Evolutionary conservation across 1,140 invertebrate genomes (phyloP), one percentile per base, ranked within the genome.

Genomic region (Diprion similis): DNA sequence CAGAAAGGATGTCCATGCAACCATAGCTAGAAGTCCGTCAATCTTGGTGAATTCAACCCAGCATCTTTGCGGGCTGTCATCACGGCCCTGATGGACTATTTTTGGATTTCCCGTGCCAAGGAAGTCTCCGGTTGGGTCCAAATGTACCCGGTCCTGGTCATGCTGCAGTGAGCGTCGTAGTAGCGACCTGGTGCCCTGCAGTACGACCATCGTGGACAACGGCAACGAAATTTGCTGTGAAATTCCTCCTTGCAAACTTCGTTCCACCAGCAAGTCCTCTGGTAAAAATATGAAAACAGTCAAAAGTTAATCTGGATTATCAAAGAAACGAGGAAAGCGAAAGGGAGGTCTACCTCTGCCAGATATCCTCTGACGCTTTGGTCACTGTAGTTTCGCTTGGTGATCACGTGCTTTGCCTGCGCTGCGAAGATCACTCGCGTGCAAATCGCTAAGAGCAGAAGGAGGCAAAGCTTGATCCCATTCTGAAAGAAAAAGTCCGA

Each of bases 241-340:
- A 96, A 96, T 84, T 96, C 95, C 85, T 96, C 94, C 84, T 97
- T 97, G 87, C 96, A 97, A 4, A 96, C 92, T 88, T 97, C 96
- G 84, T 96, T 96, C 94, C 95, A 96, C 94, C 95, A 96, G 84
- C 96, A 97, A 46, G 94, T 96, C 82, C 96, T 91, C 95, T 96
- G 80, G 72, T 84, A 86, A 74, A 78, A 72, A 74, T 78, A 72
- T 75, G 71, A 70, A 48, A 74, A 59, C 13, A 37, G 24, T 37
- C 8, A 24, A 72, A 69, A 51, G 46, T 69, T 67, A 73, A 66
- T 70, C 6, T 37, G 24, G 24, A 37, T 6, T 37, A 37, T 37
- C 24, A 70, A 71, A 72, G 24, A 46, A n/a, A 74, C 10, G 8
- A 64, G 37, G 46, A 9, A 59, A 10, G 71, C 11, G 71, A 15